Percentiles rank a stretch among this genome's conserved stretches.
Evolutionary conservation across 2,113 vertebrate species (phyloP).

Genomic region (Hylia prasina): DNA sequence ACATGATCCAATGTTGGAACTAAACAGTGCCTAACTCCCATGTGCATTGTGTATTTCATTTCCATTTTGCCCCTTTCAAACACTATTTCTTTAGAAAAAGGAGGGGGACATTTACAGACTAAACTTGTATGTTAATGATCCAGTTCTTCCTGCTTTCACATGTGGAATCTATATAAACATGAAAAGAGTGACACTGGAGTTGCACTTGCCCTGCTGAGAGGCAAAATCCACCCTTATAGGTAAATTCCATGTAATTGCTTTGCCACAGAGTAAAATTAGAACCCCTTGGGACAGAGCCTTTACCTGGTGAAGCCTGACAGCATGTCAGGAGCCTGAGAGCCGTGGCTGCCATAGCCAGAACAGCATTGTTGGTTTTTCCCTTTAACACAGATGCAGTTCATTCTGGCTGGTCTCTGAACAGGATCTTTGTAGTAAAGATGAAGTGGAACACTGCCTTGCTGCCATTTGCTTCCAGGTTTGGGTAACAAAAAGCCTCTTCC

Average conservation of each 20-base stretch:
- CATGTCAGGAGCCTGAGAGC: background rate
- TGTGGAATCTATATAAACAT: background rate
- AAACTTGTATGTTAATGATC: background rate
- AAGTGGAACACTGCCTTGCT: background rate
- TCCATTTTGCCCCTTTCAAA: background rate
- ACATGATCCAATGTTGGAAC: background rate
- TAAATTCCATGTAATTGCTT: background rate
- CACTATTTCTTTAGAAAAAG: background rate
- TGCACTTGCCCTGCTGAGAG: background rate
- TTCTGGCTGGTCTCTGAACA: background rate
- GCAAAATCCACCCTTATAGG: background rate
- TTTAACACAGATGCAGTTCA: background rate
- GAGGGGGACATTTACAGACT: background rate
- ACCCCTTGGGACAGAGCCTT: background rate
- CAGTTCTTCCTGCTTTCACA: background rate
- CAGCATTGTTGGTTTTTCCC: background rate
- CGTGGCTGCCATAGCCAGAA: fast-evolving
- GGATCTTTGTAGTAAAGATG: background rate
- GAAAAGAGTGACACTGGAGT: background rate
- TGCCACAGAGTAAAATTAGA: background rate
- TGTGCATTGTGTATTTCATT: background rate
- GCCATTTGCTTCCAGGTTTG: background rate
- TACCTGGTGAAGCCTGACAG: background rate
- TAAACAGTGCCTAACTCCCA: background rate
- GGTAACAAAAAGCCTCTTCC: background rate